Base-by-base conservation (phyloP, 1,140 invertebrate species). In the Geopemphigus sp. region DNA sequence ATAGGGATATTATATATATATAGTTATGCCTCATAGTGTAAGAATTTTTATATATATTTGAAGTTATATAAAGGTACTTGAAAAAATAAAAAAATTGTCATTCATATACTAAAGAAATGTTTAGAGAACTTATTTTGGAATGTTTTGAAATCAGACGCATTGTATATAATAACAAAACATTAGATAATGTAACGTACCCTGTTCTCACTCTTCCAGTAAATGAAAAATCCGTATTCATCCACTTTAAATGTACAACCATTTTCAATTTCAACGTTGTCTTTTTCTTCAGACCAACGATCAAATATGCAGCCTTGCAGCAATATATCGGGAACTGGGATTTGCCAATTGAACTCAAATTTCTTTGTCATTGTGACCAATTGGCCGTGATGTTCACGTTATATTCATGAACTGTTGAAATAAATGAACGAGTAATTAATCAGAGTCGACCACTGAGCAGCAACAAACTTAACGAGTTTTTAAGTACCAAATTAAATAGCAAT, bases 151-250 rank as follows among this genome's bases (percentile, higher is more conserved):
- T 8, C 32, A 39, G 3, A 39, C 8, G 3, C 32, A 39, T 39
- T 4, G 8, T 39, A 39, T 4, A 39, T 8, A 8, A 39, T 39
- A 39, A 39, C 3, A 39, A 39, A 4, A 39, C 32, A 39, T 4
- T 39, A 39, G 3, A 4, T 2, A 68, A 72, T 29, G 64, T 32
- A 53, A 50, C 89, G 89, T 87, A 98, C 97, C 89, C 91, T 91
- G 81, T 93, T 93, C 82, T 98, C 96, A 85, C 95, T 97, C 86
- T 98, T 98, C 97, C 97, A 99, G 85, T 97, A 97, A 82, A 99
- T 95, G 87, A 98, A 99, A 88, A 99, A 99, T 63, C 97, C 97
- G 88, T 95, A 97, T 85, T 98, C 95, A 86, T 99, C 98, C 29
- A 99, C 96, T 88, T 95, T 95, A 85, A 99, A 96, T 80, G 91